Evolutionary conservation across 2,797 vertebrate species (phyloP).

Genomic region (Ibycter americanus): DNA sequence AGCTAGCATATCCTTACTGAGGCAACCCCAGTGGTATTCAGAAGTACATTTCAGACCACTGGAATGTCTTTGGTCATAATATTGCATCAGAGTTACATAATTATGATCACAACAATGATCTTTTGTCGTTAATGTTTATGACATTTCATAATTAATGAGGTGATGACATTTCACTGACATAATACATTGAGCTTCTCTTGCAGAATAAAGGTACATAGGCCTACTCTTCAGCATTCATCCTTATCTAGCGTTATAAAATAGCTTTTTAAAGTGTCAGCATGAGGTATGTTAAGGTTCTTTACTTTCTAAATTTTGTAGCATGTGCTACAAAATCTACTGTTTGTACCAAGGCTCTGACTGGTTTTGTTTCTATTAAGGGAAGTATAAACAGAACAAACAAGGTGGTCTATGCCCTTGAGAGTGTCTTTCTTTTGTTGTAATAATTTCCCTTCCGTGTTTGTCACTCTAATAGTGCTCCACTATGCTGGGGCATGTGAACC

Average conservation of each 20-base stretch:
- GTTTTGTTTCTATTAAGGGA: neutral
- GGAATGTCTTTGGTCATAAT: constrained; percentile 47
- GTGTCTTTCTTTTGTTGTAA: neutral
- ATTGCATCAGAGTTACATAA: constrained; percentile 57
- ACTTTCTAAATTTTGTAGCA: neutral
- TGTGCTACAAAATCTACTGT: neutral
- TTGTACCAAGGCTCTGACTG: neutral
- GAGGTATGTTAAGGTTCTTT: neutral
- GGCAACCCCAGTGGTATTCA: constrained; percentile 33
- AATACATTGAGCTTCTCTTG: neutral
- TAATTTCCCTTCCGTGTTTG: neutral
- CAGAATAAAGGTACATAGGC: neutral
- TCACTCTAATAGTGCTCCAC: neutral
- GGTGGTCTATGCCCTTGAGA: constrained; percentile 23
- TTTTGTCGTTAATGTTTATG: constrained; percentile 31
- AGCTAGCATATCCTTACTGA: neutral
- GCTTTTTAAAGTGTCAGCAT: neutral
- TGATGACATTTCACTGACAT: constrained; percentile 33
- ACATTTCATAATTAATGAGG: constrained; percentile 11
- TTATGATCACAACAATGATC: constrained; percentile 23
- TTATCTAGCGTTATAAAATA: neutral
- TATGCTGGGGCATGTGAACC: neutral
- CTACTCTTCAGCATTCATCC: neutral
- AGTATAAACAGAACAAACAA: constrained; percentile 7
- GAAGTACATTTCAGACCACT: constrained; percentile 20